Base-by-base conservation (phyloP, 2,888 invertebrate genomes). In the Coenonympha glycerion region DNA sequence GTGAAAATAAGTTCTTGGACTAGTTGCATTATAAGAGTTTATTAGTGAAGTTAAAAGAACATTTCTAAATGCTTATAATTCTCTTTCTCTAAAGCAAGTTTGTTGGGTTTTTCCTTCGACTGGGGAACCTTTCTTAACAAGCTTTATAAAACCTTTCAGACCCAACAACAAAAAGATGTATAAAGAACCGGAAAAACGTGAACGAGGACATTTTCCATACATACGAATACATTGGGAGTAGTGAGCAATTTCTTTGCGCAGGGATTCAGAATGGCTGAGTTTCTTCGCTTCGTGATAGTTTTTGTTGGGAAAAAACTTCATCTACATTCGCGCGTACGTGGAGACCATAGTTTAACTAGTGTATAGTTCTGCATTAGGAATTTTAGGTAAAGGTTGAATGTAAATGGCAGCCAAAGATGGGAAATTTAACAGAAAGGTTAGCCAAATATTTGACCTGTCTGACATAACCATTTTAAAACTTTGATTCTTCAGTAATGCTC, bases 271-370 rank as follows among this genome's bases (percentile, higher is more conserved):
- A 42, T 42, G 31, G 21, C 31, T 42, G 42, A 19, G 31, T 42
- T 42, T 21, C 21, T 21, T 42, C 42, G 30, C 19, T 42, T 41
- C 41, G 24, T 39, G 39, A 39, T 39, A 39, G 52, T 58, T 56
- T 52, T 58, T 54, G 51, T 56, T 48, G 41, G 34, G 31, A 47
- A 49, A 53, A 55, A 49, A 57, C 28, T 58, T 53, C 37, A 26
- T 55, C 52, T 48, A 34, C 40, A 51, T 47, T 40, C 33, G 36
- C 52, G 39, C 39, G 39, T 39, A 39, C 39, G 39, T 39, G 15
- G 39, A 9, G 9, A 15, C 8, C 22, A 8, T 24, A 39, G 39
- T 3, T 39, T 22, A 15, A 39, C 15, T 1, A 39, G 15, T 15
- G 8, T 24, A 15, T 24, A 39, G 39, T 39, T 39, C 6, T 2